phyloP scores from a whole-genome alignment of 2,113 vertebrate species.

The Phrynosoma blainvillii region DNA sequence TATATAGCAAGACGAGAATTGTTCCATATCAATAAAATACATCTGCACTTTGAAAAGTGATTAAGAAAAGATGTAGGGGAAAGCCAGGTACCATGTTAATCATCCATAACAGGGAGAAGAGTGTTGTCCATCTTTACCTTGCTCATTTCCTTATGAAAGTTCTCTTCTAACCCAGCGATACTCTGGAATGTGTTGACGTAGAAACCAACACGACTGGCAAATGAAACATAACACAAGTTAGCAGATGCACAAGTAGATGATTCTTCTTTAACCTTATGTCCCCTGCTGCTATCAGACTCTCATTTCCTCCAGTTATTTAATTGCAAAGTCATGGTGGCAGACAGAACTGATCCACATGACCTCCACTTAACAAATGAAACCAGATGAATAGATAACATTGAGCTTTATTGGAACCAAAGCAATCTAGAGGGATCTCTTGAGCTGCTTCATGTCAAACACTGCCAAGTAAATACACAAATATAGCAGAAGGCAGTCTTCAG shows the following conservation, averaged over 20 bases:
- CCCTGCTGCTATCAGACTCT: not conserved
- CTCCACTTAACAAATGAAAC: not conserved
- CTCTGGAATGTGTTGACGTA: slow-evolving; percentile 99
- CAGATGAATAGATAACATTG: not conserved
- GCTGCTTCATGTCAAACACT: not conserved
- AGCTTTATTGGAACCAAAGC: not conserved
- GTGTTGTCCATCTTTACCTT: slow-evolving; percentile 81
- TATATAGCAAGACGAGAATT: not conserved
- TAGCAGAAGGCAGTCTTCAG: not conserved
- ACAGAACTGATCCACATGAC: not conserved
- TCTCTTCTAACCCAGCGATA: slow-evolving; percentile 95
- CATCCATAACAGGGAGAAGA: slow-evolving; percentile 17
- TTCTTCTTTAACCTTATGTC: not conserved
- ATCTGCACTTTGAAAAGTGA: not conserved
- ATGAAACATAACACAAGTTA: slow-evolving; percentile 49
- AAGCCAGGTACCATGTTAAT: not conserved
- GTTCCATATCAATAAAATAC: not conserved
- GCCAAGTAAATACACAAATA: not conserved
- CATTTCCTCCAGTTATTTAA: not conserved
- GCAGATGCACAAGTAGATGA: not conserved
- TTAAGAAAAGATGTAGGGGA: not conserved
- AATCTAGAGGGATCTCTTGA: not conserved
- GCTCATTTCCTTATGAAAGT: slow-evolving; percentile 97
- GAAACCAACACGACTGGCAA: slow-evolving; percentile 93
- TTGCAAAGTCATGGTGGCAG: not conserved